These are phyloP conservation scores for Ganaspis sp. DNA, from an alignment of 1,140 invertebrate genomes.

Conservation along the genomic window DNA sequence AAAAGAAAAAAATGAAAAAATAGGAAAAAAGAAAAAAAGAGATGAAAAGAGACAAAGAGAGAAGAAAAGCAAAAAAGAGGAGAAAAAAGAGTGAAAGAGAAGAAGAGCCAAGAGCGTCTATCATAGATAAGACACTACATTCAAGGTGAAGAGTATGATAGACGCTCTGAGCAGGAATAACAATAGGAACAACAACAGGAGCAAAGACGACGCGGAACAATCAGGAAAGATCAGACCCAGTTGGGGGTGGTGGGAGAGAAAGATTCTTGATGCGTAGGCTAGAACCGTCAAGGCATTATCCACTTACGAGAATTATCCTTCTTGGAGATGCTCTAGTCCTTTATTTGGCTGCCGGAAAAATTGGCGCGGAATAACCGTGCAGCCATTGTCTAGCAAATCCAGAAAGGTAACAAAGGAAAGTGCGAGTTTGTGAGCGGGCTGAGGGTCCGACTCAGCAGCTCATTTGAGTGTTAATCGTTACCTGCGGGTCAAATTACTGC, in stretches of 20 bases:
- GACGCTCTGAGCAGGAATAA: too few relatives aligned
- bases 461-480: constrained; percentile 65
- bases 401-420: constrained; percentile 56
- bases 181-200: too few relatives aligned
- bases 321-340: constrained; percentile 46
- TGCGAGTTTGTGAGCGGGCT: constrained; percentile 24
- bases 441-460: constrained; percentile 40
- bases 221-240: too few relatives aligned
- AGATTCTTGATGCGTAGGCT: constrained; percentile 61
- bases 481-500: constrained; percentile 56
- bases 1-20: too few relatives aligned
- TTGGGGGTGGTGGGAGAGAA: neutral
- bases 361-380: constrained; percentile 53
- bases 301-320: constrained; percentile 72
- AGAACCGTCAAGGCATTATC: constrained; percentile 67
- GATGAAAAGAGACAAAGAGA: too few relatives aligned
- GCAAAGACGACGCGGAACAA: too few relatives aligned
- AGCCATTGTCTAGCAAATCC: constrained; percentile 58
- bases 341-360: constrained; percentile 63
- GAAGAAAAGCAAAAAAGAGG: too few relatives aligned
- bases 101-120: constrained; percentile 7
- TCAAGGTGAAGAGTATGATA: too few relatives aligned
- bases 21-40: too few relatives aligned
- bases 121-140: too few relatives aligned
- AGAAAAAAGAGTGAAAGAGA: too few relatives aligned